Conservation (phyloP, 92 coral and sea anemone genomes). For the Epizoanthus stellaris region DNA sequence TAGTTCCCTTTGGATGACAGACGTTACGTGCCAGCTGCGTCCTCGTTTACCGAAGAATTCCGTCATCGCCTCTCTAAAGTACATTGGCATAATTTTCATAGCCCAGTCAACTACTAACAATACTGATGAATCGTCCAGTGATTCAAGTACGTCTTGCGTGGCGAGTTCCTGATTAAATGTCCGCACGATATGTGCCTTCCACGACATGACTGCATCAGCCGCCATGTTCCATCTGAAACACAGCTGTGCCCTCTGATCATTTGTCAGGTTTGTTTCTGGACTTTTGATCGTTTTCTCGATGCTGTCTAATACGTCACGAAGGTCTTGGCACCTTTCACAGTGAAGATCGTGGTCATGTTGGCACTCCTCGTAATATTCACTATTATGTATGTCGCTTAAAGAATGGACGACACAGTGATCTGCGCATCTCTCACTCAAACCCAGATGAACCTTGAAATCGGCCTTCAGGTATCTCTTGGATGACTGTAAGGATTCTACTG, state of each 20-base stretch:
- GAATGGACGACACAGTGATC: conserved; percentile 1
- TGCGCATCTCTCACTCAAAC: background rate
- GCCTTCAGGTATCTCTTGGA: background rate
- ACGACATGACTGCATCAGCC: background rate
- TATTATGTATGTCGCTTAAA: background rate
- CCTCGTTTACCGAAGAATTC: background rate
- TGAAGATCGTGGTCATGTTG: conserved; percentile 12
- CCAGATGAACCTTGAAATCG: background rate
- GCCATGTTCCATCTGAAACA: background rate
- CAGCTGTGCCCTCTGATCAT: background rate
- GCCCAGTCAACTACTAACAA: background rate
- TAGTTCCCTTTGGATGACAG: background rate
- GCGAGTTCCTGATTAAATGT: background rate
- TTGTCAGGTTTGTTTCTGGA: background rate
- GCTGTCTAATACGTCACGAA: background rate
- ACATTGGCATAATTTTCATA: background rate
- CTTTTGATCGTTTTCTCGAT: background rate
- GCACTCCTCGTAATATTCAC: background rate
- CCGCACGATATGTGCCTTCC: conserved; percentile 12
- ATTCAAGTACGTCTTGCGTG: background rate
- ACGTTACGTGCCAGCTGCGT: background rate
- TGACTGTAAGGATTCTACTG: background rate
- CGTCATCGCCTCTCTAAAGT: background rate
- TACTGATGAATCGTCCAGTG: background rate
- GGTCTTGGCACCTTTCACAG: background rate